These are phyloP conservation scores for Typhlichthys subterraneus DNA, from an alignment of 2,797 vertebrate species.

Conservation along the genomic window DNA sequence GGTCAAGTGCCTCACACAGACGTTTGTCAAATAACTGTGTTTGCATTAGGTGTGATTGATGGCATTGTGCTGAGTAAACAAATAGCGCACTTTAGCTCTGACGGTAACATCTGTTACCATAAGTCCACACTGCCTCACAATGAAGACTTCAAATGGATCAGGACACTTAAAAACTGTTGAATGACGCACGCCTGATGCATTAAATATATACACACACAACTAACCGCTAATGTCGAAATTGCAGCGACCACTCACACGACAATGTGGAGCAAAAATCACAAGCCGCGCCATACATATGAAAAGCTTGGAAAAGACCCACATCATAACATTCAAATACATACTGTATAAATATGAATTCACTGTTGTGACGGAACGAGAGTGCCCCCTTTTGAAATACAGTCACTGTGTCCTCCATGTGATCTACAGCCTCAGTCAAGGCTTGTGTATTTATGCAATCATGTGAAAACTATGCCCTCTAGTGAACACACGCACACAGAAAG, in stretches of 20 bases:
- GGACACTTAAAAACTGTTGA: constrained; percentile 25
- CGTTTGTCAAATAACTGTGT: constrained; percentile 12
- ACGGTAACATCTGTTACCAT: neutral
- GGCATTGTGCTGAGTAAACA: constrained; percentile 1
- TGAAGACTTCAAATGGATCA: constrained; percentile 2
- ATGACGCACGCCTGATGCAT: constrained; percentile 32
- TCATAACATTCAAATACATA: constrained; percentile 18
- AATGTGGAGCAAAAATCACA: constrained; percentile 20
- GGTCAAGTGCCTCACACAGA: constrained; percentile 10
- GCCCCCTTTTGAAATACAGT: constrained; percentile 44
- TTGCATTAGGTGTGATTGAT: constrained; percentile 12
- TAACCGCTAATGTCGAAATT: constrained; percentile 45
- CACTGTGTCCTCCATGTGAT: neutral
- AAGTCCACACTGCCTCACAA: neutral
- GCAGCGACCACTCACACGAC: constrained; percentile 38
- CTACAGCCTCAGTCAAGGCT: too few relatives aligned
- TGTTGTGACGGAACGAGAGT: constrained; percentile 37
- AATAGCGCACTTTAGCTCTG: neutral
- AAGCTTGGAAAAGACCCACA: constrained; percentile 5
- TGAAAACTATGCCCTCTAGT: neutral
- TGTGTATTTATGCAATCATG: neutral
- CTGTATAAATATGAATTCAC: neutral
- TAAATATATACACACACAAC: constrained; percentile 53
- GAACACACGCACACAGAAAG: neutral
- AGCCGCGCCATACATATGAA: constrained; percentile 16